Percentiles rank a stretch among this genome's conserved stretches.
phyloP scores from a whole-genome alignment of 2,888 invertebrate species.

The Eupithecia pulchellata region DNA sequence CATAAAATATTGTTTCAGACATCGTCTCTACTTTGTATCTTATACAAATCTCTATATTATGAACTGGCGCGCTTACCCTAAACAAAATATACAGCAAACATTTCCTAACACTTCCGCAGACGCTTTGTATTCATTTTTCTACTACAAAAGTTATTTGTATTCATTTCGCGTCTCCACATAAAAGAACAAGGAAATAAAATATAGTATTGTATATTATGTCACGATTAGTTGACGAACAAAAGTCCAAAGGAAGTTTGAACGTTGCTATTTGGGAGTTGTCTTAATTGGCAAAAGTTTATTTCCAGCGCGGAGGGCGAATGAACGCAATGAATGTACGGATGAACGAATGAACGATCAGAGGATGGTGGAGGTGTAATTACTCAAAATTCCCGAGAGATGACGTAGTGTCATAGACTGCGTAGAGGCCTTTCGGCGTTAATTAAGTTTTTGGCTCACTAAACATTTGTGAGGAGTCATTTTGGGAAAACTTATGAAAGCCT shows the following conservation, averaged over 20 bases:
- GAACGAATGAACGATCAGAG: slow-evolving; percentile 69
- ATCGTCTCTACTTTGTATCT: slow-evolving; percentile 7
- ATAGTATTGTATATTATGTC: slow-evolving; percentile 56
- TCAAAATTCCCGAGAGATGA: slow-evolving; percentile 63
- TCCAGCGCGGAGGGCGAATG: slow-evolving; percentile 54
- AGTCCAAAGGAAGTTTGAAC: slow-evolving; percentile 61
- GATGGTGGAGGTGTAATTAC: slow-evolving; percentile 63
- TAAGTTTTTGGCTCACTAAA: slow-evolving; percentile 33
- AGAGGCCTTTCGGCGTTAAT: slow-evolving; percentile 30
- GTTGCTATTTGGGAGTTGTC: slow-evolving; percentile 57
- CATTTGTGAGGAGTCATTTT: slow-evolving; percentile 21
- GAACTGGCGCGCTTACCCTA: slow-evolving; percentile 24
- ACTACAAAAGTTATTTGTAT: slow-evolving; percentile 46
- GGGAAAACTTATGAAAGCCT: slow-evolving; percentile 7
- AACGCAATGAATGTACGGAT: slow-evolving; percentile 54
- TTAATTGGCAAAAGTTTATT: slow-evolving; percentile 68
- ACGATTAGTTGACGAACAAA: slow-evolving; percentile 64
- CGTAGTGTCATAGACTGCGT: slow-evolving; percentile 37
- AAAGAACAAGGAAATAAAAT: slow-evolving; percentile 48
- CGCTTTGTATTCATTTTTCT: slow-evolving; percentile 43
- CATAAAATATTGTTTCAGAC: slow-evolving; percentile 7
- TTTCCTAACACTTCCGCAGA: slow-evolving; percentile 34
- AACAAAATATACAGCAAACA: slow-evolving; percentile 33
- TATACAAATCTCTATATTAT: slow-evolving; percentile 13
- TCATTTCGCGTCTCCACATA: slow-evolving; percentile 45